Conservation (phyloP, 2,888 invertebrate species). For the Epinotia brunnichana region DNA sequence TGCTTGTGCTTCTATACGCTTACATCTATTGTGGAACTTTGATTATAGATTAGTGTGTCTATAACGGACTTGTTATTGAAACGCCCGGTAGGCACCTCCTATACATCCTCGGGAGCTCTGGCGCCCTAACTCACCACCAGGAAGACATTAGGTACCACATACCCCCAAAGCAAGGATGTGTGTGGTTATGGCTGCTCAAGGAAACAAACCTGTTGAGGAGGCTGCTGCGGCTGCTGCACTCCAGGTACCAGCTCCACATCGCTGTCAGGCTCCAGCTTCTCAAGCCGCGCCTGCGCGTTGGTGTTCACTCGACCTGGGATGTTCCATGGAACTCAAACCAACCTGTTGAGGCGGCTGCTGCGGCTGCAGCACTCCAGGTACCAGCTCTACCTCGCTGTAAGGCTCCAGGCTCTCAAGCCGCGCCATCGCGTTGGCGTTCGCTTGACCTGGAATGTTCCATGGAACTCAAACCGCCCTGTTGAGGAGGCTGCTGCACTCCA, state of each 20-base stretch:
- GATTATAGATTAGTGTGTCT: too few relatives aligned
- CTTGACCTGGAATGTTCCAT: constrained; percentile 42
- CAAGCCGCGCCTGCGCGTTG: constrained; percentile 64
- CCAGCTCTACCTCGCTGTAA: constrained; percentile 76
- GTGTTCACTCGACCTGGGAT: constrained; percentile 45
- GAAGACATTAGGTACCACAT: too few relatives aligned
- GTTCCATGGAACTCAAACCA: constrained; percentile 10
- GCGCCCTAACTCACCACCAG: too few relatives aligned
- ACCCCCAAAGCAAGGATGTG: too few relatives aligned
- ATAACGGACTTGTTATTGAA: too few relatives aligned
- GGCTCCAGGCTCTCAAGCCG: constrained; percentile 74
- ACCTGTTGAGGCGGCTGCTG: constrained; percentile 78
- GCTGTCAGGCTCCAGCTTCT: constrained; percentile 75
- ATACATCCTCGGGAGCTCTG: too few relatives aligned
- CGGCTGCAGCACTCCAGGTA: constrained; percentile 74
- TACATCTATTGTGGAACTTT: too few relatives aligned
- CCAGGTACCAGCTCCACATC: constrained; percentile 80
- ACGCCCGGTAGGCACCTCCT: too few relatives aligned
- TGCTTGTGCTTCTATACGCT: too few relatives aligned
- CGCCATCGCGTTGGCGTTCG: constrained; percentile 53
- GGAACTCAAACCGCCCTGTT: constrained; percentile 61
- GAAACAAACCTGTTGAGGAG: constrained; percentile 69
- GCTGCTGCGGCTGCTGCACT: constrained; percentile 72
- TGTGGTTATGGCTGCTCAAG: too few relatives aligned
- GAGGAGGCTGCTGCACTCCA: constrained; percentile 75